These are phyloP conservation scores for Dryadula phaetusa DNA, from an alignment of 2,888 invertebrate genomes.

Conservation along the genomic window DNA sequence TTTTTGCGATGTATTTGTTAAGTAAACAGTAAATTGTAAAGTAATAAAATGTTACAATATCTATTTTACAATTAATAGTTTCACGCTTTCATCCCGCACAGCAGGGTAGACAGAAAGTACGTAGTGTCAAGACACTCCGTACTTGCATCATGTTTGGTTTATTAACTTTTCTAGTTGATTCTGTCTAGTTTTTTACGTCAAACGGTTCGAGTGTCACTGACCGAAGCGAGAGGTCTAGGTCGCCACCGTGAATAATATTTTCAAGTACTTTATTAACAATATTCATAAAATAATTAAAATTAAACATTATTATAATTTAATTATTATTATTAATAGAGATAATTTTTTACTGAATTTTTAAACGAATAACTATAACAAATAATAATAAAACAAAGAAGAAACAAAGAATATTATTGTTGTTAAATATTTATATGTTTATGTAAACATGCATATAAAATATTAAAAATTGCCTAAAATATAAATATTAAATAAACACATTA, in stretches of 20 bases:
- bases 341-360: too few species aligned
- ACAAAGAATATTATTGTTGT: neutral
- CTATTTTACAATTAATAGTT: neutral
- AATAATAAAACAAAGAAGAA: too few species aligned
- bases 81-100: too few species aligned
- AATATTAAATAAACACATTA: neutral
- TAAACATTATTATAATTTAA: too few species aligned
- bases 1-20: too few species aligned
- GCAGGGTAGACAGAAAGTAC: too few species aligned
- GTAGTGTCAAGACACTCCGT: too few species aligned
- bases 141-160: neutral
- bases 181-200: slow-evolving; percentile 1
- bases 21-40: neutral
- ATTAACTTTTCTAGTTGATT: neutral
- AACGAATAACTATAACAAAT: too few species aligned
- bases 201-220: slow-evolving; percentile 15
- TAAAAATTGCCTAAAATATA: neutral
- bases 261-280: slow-evolving; percentile 7
- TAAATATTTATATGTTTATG: neutral
- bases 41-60: neutral
- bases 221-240: slow-evolving; percentile 29
- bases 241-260: slow-evolving; percentile 16
- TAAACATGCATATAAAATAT: neutral
- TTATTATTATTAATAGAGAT: too few species aligned
- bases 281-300: neutral